These are phyloP conservation scores for Agrenia bidenticulata DNA, from an alignment of 2,888 invertebrate species.

Conservation along the genomic window DNA sequence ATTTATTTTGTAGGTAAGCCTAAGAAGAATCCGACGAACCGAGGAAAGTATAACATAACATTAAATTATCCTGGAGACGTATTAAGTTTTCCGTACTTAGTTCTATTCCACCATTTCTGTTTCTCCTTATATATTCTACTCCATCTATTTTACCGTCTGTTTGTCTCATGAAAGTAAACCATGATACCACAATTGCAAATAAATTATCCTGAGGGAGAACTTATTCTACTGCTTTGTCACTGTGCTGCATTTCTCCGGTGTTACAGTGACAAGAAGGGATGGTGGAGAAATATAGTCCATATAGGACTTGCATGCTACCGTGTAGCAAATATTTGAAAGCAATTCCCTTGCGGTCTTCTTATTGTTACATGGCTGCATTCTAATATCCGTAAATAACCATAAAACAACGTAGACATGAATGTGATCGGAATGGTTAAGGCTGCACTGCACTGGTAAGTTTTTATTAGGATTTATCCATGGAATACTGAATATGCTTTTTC, in stretches of 20 bases:
- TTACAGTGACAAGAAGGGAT: too few species aligned
- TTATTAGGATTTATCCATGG: too few species aligned
- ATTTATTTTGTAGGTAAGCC: not conserved
- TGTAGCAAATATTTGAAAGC: not conserved
- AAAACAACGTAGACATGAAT: not conserved
- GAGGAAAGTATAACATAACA: conserved; percentile 2
- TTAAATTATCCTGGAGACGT: conserved; percentile 15
- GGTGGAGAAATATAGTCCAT: not conserved
- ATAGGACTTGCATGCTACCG: not conserved
- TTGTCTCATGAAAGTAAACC: conserved; percentile 13
- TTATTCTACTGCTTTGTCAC: too few species aligned
- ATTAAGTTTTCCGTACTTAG: not conserved
- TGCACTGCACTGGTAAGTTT: too few species aligned
- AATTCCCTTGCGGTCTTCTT: not conserved
- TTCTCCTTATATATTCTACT: not conserved
- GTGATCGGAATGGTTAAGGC: not conserved
- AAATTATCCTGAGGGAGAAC: conserved; percentile 24
- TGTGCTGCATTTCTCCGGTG: not conserved
- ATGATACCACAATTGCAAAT: conserved; percentile 29
- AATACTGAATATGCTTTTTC: too few species aligned
- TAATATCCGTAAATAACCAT: not conserved
- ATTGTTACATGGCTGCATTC: conserved; percentile 4
- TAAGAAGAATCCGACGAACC: not conserved
- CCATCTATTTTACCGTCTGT: conserved; percentile 1
- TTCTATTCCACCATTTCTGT: not conserved